phyloP scores from a whole-genome alignment of 2,797 vertebrate genomes.

The Hydrolagus colliei region DNA sequence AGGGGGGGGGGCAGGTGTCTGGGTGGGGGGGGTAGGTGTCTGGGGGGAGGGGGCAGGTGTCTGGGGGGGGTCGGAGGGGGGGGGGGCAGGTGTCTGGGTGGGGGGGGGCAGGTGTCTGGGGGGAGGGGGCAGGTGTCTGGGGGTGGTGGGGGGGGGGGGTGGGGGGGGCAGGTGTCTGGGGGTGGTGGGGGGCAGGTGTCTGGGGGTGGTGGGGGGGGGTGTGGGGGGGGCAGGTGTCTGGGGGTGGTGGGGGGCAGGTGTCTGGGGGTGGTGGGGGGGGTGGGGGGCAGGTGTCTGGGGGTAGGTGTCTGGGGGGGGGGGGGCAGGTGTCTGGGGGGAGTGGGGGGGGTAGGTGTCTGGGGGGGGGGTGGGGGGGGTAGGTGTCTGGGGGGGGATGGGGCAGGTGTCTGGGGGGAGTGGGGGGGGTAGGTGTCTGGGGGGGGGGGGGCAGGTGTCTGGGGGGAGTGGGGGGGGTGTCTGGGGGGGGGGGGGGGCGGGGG shows the following conservation, averaged over 20 bases:
- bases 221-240: background rate
- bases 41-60: slow-evolving; percentile 42
- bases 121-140: slow-evolving; percentile 47
- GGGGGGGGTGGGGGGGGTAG: background rate
- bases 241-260: slow-evolving; percentile 5
- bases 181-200: background rate
- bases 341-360: no score
- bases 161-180: background rate
- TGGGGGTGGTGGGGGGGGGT: slow-evolving; percentile 31
- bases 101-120: background rate
- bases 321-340: slow-evolving; percentile 11
- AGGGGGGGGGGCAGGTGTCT: background rate
- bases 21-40: slow-evolving; percentile 7
- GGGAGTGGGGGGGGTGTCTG: background rate
- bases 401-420: slow-evolving; percentile 3
- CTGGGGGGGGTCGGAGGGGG: no score
- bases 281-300: slow-evolving; percentile 41
- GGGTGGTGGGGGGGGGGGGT: no score
- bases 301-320: slow-evolving; percentile 11
- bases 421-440: no score
- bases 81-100: background rate
- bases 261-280: slow-evolving; percentile 20
- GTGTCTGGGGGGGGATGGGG: slow-evolving; percentile 15
- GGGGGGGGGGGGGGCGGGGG: no score
- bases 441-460: background rate